Conservation (phyloP, 2,888 invertebrate genomes). For the Beris chalybata region DNA sequence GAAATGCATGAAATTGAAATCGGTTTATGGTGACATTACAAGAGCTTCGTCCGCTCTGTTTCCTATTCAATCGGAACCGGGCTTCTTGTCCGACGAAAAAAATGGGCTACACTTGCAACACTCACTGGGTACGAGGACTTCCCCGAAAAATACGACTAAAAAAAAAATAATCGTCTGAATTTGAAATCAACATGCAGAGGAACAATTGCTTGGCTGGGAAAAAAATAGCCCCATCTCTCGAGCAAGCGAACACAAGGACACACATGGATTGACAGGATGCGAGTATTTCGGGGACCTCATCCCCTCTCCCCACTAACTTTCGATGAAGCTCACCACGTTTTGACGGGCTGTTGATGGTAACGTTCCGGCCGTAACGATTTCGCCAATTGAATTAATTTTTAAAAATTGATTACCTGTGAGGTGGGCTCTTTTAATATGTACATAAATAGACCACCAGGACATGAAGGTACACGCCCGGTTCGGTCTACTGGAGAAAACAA, state of each 20-base stretch:
- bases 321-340: background rate
- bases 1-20: constrained; percentile 38
- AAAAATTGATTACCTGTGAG: constrained; percentile 54
- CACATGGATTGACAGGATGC: too few species aligned
- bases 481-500: constrained; percentile 28
- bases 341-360: constrained; percentile 16
- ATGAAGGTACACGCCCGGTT: background rate
- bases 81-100: constrained; percentile 19
- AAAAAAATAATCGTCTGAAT: constrained; percentile 28
- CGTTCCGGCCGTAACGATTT: constrained; percentile 22
- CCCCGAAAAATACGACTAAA: background rate
- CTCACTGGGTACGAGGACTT: background rate
- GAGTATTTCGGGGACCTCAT: background rate
- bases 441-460: constrained; percentile 1
- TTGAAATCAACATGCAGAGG: constrained; percentile 32
- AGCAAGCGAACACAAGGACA: too few species aligned
- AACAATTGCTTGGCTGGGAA: constrained; percentile 29
- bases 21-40: constrained; percentile 34
- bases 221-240: too few species aligned
- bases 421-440: constrained; percentile 34
- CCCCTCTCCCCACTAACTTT: background rate
- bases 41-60: constrained; percentile 14
- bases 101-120: constrained; percentile 25
- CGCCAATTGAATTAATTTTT: constrained; percentile 54
- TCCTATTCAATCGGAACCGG: constrained; percentile 6